A percentile compares a stretch with the other conserved stretches of the same genome.
Evolutionary conservation across 53 echinoderm and acorn worm genomes (phyloP).

Genomic region (Patiria pectinifera): DNA sequence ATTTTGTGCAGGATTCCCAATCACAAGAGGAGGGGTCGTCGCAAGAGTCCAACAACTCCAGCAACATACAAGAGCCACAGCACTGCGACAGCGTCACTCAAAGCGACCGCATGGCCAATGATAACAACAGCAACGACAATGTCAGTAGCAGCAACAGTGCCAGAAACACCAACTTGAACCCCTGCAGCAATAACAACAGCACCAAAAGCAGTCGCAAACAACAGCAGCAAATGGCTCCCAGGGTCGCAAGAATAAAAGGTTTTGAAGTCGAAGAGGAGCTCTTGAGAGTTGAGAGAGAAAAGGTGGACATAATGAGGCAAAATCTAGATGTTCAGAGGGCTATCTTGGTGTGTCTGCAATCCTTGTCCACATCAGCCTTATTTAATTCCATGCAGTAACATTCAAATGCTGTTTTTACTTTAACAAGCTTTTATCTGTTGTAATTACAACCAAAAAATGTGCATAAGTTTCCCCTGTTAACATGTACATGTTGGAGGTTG

Average conservation of each 20-base stretch:
- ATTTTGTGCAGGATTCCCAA: no score
- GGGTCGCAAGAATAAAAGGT: background rate
- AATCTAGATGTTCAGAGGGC: slow-evolving; percentile 8
- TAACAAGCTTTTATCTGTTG: no score
- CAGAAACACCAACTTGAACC: background rate
- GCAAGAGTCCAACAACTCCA: background rate
- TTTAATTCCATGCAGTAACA: background rate
- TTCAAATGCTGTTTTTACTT: background rate
- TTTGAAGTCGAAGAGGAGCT: slow-evolving; percentile 4
- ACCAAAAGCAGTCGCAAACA: background rate
- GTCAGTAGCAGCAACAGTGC: background rate
- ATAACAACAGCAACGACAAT: background rate
- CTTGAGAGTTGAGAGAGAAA: background rate
- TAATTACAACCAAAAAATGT: no score
- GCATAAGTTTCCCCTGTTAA: no score
- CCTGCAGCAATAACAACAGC: background rate
- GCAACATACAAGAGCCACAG: slow-evolving; percentile 11
- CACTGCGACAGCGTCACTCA: no score
- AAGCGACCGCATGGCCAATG: no score
- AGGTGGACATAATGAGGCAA: slow-evolving; percentile 17
- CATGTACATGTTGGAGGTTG: background rate
- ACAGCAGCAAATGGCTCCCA: background rate
- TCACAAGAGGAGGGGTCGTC: background rate
- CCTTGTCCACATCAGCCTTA: background rate
- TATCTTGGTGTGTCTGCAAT: background rate